Conservation (phyloP, 2,113 vertebrate genomes). For the Rhabdomys dilectus region DNA sequence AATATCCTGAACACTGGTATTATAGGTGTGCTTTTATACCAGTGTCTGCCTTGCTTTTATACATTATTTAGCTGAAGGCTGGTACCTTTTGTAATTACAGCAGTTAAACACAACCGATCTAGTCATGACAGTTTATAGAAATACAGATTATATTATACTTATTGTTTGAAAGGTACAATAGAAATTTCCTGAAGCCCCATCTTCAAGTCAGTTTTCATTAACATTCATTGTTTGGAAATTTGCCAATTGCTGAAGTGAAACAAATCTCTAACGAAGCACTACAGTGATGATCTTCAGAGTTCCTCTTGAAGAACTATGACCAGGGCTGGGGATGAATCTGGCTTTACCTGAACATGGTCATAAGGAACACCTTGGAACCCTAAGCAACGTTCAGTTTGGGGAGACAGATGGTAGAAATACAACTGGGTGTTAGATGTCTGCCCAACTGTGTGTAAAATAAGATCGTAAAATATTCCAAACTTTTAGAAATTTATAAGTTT, state of each 20-base stretch:
- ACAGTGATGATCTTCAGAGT: neutral
- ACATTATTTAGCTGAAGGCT: neutral
- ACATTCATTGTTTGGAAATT: neutral
- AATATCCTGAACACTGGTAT: neutral
- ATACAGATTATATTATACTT: neutral
- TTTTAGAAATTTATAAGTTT: neutral
- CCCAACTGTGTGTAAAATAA: neutral
- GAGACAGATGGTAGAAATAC: neutral
- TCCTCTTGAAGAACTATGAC: neutral
- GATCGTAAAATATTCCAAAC: neutral
- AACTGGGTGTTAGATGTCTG: neutral
- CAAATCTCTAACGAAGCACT: neutral
- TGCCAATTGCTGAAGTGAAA: neutral
- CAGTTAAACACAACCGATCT: neutral
- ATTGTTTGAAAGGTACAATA: conserved; percentile 40
- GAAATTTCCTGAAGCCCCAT: neutral
- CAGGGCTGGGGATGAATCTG: neutral
- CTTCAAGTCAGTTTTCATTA: neutral
- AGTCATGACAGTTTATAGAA: neutral
- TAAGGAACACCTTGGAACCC: neutral
- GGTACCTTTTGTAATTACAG: neutral
- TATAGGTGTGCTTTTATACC: neutral
- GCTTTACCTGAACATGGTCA: neutral
- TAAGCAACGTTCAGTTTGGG: neutral
- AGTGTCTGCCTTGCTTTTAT: neutral